Base-by-base conservation (phyloP, 2,113 vertebrate species). In the Taurulus bubalis region DNA sequence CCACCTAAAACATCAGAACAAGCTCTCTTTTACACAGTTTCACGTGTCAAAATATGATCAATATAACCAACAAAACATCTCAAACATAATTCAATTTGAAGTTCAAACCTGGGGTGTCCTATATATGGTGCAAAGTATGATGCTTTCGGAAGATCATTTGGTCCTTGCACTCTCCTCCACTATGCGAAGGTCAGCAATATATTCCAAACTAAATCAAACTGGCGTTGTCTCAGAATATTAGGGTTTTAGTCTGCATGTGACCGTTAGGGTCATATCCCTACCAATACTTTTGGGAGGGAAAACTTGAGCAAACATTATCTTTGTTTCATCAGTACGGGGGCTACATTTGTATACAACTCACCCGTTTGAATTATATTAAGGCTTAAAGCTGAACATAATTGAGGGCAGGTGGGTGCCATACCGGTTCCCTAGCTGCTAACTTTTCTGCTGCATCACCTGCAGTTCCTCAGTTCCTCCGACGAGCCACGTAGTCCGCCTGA, bases 71-170 rank as follows among this genome's bases (percentile, higher is more conserved):
- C 9, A 64, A 76, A 68, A 77, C 24, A 38, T 74, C 5, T 62
- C 8, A 67, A 63, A 76, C 20, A 36, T 40, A 26, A 30, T 56
- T 10, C 0, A 11, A 63, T 76, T 26, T 74, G 1, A 73, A 74
- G 58, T 63, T 75, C 18, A 56, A 12, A 22, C 32, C 26, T 72
- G 79, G 77, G 77, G 45, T 70, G 66, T 77, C 15, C 20, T 9
- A 18, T 8, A 60, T 62, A 58, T 9, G 60, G 60, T 80, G 69
- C 51, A 72, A 49, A 56, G 20, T 45, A 12, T 32, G 8, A 26
- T 26, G 51, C 32, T 40, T 22, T 22, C 4, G 51, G 7, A 14
- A 7, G 26, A 49, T 36, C 2, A 20, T 70, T 28, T 32, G 20
- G 18, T 63, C 12, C 2, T 26, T 26, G 20, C 20, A 24, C 12